Conservation (phyloP, 2,888 invertebrate species). For the Cephalotes varians region DNA sequence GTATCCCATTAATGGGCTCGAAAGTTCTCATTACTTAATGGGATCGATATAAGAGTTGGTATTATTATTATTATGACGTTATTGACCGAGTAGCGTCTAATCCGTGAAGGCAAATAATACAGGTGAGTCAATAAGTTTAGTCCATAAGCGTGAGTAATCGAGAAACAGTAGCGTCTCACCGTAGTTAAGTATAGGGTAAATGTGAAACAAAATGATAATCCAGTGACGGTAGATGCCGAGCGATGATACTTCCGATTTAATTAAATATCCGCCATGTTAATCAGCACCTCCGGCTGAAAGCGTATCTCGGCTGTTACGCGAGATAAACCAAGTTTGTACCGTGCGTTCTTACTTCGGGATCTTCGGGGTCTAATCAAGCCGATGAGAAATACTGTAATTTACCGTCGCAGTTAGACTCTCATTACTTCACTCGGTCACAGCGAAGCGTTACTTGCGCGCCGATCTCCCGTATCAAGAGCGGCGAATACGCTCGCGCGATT, state of each 20-base stretch:
- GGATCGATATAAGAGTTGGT: background rate
- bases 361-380: constrained; percentile 49
- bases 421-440: constrained; percentile 53
- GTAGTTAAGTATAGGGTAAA: background rate
- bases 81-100: constrained; percentile 11
- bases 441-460: constrained; percentile 50
- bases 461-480: constrained; percentile 29
- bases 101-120: constrained; percentile 1
- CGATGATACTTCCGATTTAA: constrained; percentile 36
- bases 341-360: constrained; percentile 34
- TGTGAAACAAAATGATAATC: constrained; percentile 16
- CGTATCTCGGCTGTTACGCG: constrained; percentile 1
- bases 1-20: constrained; percentile 20
- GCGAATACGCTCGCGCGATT: background rate
- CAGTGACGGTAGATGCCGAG: background rate
- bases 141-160: background rate
- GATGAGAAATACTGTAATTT: constrained; percentile 58
- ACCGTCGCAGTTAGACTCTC: constrained; percentile 33
- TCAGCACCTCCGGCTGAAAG: constrained; percentile 4
- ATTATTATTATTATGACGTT: constrained; percentile 7
- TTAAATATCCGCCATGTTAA: constrained; percentile 30
- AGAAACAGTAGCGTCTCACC: constrained; percentile 13
- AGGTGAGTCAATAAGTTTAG: background rate
- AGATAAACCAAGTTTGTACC: constrained; percentile 15
- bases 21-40: constrained; percentile 12